Evolutionary conservation across 2,888 invertebrate genomes (phyloP), one percentile per base, ranked within the genome.

Genomic region (Lasioglossum morio): DNA sequence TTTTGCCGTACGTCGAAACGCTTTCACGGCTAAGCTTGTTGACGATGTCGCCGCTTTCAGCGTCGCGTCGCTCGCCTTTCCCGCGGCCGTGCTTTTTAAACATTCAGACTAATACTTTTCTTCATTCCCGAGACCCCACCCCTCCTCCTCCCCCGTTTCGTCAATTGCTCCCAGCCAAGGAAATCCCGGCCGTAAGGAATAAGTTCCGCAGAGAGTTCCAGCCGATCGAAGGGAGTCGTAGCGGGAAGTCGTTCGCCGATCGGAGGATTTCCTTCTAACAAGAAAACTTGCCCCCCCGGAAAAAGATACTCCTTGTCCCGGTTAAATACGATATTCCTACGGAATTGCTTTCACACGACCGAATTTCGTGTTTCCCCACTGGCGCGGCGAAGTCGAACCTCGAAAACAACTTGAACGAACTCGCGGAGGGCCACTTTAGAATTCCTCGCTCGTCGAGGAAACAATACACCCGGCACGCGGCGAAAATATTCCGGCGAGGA

Each of bases 331-430:
- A 73, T 77, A 66, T 80, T 74, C 75, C 76, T n/a, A 19, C 30
- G 81, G 81, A 63, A 88, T 87, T 85, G 88, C 87, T 79, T 85
- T 88, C 79, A 73, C 85, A 74, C 85, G 75, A 73, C 53, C 63
- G 60, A 80, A 80, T 74, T 74, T 81, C 81, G 73, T 60, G 74
- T 82, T 82, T 53, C 60, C 74, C 34, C 5, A 2, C 14, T 14
- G 7, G n/a, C 10, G 27, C 60, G 19, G 63, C 0, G 30, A n/a
- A 57, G 81, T 60, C 74, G 81, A 74, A 60, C 57, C 80, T 70
- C 81, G 82, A 82, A 82, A 82, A 82, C 82, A 82, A 81, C 69
- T 80, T 60, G 40, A 70, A 80, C 34, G 82, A 66, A 80, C 73
- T 48, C 34, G 23, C 14, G 34, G 63, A 14, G 16, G 34, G 34